These are phyloP conservation scores for Cricetomys ansorgei DNA, from an alignment of 2,113 vertebrate genomes.

Conservation along the genomic window DNA sequence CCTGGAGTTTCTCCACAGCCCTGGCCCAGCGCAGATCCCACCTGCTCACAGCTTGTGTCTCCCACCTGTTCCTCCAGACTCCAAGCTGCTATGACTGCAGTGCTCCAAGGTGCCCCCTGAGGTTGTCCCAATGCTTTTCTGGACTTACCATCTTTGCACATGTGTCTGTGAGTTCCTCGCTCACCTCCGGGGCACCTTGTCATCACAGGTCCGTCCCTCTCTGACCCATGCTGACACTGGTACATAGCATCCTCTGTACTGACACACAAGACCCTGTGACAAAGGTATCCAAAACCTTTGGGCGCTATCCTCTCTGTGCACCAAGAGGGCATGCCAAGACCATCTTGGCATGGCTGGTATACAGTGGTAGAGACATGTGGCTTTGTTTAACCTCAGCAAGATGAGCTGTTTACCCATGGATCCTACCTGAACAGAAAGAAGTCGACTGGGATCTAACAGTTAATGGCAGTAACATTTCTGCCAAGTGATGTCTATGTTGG, in stretches of 20 bases:
- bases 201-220: not conserved
- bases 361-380: not conserved
- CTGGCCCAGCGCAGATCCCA: no score
- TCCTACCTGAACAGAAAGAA: not conserved
- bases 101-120: not conserved
- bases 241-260: not conserved
- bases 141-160: not conserved
- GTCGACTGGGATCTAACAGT: not conserved
- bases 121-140: not conserved
- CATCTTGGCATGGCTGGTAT: not conserved
- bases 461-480: not conserved
- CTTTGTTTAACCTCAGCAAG: not conserved
- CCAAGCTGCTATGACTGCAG: not conserved
- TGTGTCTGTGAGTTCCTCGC: not conserved
- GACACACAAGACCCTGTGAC: not conserved
- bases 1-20: not conserved
- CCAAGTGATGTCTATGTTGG: no score
- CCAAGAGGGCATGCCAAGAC: not conserved
- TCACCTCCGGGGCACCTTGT: not conserved
- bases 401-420: not conserved
- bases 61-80: not conserved
- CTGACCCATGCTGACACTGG: not conserved
- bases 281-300: not conserved
- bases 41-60: not conserved
- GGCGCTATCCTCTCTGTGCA: not conserved